A percentile compares a stretch with the other conserved stretches of the same genome.
Evolutionary conservation across 2,113 vertebrate species (phyloP).

Genomic region (Corythaeola cristata): DNA sequence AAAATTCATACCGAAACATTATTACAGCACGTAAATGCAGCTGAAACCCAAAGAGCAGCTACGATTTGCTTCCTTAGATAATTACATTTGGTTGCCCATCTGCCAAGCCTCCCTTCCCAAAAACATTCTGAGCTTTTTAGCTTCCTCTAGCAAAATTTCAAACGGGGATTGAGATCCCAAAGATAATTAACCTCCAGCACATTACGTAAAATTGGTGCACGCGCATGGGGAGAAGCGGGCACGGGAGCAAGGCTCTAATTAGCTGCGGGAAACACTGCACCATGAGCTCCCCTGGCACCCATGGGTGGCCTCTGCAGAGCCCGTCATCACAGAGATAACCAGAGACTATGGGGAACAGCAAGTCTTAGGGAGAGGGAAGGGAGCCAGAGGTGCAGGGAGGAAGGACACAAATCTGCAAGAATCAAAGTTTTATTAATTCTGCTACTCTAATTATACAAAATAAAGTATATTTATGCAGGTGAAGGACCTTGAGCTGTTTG

Average conservation of each 20-base stretch:
- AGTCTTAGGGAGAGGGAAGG: background rate
- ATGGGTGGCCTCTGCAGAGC: background rate
- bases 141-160: background rate
- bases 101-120: background rate
- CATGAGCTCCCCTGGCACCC: background rate
- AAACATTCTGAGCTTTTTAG: background rate
- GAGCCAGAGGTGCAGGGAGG: background rate
- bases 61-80: background rate
- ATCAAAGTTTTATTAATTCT: background rate
- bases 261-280: background rate
- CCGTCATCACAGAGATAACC: fast-evolving
- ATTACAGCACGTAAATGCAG: background rate
- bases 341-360: fast-evolving
- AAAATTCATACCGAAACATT: background rate
- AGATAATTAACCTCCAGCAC: background rate
- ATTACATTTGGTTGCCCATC: background rate
- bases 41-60: background rate
- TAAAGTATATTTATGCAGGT: fast-evolving
- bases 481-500: background rate
- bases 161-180: background rate
- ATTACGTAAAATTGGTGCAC: fast-evolving
- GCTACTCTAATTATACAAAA: background rate
- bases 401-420: background rate
- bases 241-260: background rate
- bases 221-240: fast-evolving